Evolutionary conservation across 53 echinoderm and acorn worm species (phyloP).

Genomic region (Actinopyga echinites): DNA sequence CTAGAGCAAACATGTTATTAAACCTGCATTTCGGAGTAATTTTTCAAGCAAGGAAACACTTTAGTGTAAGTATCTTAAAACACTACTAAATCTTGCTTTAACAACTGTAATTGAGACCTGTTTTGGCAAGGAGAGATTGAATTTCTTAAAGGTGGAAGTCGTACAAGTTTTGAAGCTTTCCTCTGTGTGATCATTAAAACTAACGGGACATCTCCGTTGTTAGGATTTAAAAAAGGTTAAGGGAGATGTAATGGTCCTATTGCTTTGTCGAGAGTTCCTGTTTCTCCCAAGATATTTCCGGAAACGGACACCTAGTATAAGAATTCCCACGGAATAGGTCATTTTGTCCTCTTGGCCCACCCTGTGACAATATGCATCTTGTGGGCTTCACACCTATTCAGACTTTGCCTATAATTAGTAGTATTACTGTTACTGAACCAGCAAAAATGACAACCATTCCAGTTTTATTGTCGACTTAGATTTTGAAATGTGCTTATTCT

Average conservation of each 20-base stretch:
- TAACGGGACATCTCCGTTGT: constrained; percentile 8
- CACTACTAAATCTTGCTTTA: too few relatives aligned
- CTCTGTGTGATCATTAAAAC: constrained; percentile 15
- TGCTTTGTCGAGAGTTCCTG: neutral
- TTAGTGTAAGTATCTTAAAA: too few relatives aligned
- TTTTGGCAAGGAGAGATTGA: neutral
- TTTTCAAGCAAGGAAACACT: too few relatives aligned
- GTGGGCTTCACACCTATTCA: too few relatives aligned
- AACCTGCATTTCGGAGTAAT: too few relatives aligned
- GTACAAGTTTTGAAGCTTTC: neutral
- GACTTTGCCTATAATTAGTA: too few relatives aligned
- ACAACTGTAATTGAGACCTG: too few relatives aligned
- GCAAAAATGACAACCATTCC: too few relatives aligned
- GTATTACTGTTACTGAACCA: too few relatives aligned
- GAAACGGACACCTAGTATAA: neutral
- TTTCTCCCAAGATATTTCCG: neutral
- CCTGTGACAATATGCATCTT: neutral
- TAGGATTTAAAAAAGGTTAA: neutral
- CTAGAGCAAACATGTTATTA: too few relatives aligned
- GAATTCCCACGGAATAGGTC: constrained; percentile 4
- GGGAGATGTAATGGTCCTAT: constrained; percentile 8
- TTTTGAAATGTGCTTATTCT: too few relatives aligned
- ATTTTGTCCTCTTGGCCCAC: neutral
- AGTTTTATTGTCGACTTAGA: too few relatives aligned
- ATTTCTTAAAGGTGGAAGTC: constrained; percentile 6